phyloP scores from a whole-genome alignment of 2,888 invertebrate genomes.

The Chloroclysta siterata region DNA sequence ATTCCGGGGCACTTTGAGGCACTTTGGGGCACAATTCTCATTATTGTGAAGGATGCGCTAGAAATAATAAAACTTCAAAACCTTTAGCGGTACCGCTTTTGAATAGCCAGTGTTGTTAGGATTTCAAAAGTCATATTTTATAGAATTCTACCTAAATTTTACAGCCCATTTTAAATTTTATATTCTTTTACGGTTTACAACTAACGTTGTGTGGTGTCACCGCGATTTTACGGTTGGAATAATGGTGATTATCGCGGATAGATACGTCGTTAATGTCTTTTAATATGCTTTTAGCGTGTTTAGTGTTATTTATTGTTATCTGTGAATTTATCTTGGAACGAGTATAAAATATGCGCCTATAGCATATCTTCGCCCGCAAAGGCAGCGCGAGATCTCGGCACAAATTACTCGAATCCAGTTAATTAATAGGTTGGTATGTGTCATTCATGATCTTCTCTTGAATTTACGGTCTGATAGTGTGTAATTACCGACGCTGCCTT shows the following conservation, averaged over 20 bases:
- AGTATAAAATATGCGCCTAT: constrained; percentile 21
- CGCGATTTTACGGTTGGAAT: constrained; percentile 68
- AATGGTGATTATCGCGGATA: constrained; percentile 59
- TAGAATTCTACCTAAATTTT: constrained; percentile 65
- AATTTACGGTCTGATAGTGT: constrained; percentile 41
- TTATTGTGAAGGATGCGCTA: constrained; percentile 67
- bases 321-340: constrained; percentile 20
- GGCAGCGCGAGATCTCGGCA: constrained; percentile 22
- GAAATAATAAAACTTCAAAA: constrained; percentile 71
- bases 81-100: constrained; percentile 55
- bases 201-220: constrained; percentile 62
- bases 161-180: constrained; percentile 66
- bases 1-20: constrained; percentile 28
- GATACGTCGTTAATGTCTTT: constrained; percentile 57
- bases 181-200: constrained; percentile 51
- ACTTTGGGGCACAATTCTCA: constrained; percentile 55
- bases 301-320: constrained; percentile 38
- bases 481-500: constrained; percentile 43
- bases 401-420: constrained; percentile 36
- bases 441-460: constrained; percentile 41
- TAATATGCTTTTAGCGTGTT: constrained; percentile 56
- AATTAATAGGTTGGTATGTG: constrained; percentile 43
- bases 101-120: constrained; percentile 65
- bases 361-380: constrained; percentile 23
- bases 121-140: constrained; percentile 75